Evolutionary conservation across 2,113 vertebrate genomes (phyloP).

Genomic region (Enhydra lutris): DNA sequence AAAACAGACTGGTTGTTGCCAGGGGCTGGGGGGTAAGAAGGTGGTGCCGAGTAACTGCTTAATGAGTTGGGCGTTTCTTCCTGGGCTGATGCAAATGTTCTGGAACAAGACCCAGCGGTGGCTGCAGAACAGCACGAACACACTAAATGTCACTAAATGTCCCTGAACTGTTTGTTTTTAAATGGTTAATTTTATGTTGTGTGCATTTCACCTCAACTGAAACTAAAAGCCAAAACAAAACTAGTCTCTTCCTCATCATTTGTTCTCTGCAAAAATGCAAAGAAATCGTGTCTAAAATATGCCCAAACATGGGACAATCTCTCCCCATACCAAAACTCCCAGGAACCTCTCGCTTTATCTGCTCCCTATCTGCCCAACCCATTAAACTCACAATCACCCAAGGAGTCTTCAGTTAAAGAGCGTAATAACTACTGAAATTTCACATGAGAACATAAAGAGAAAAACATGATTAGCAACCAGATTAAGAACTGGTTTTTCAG

Average conservation of each 20-base stretch:
- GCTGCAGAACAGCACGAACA: not conserved
- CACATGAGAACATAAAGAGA: not conserved
- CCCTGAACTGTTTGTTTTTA: not conserved
- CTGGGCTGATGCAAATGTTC: not conserved
- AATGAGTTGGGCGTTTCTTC: not conserved
- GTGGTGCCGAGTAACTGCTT: not conserved
- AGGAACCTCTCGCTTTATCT: not conserved
- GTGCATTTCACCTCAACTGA: not conserved
- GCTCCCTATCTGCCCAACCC: not conserved
- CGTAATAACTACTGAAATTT: not conserved
- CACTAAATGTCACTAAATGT: not conserved
- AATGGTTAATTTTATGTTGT: not conserved
- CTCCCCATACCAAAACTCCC: not conserved
- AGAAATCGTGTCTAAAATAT: not conserved
- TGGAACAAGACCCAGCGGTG: not conserved
- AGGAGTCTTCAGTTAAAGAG: not conserved
- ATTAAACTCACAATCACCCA: not conserved
- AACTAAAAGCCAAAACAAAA: not conserved
- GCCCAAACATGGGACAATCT: not conserved
- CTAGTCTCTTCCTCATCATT: not conserved
- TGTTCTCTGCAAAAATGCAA: not conserved
- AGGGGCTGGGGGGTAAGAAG: not conserved
- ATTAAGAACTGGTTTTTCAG: constrained; percentile 26
- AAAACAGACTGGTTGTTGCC: not conserved
- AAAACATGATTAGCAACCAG: not conserved